Evolutionary conservation across 2,797 vertebrate species (phyloP).

Genomic region (Echiichthys vipera): DNA sequence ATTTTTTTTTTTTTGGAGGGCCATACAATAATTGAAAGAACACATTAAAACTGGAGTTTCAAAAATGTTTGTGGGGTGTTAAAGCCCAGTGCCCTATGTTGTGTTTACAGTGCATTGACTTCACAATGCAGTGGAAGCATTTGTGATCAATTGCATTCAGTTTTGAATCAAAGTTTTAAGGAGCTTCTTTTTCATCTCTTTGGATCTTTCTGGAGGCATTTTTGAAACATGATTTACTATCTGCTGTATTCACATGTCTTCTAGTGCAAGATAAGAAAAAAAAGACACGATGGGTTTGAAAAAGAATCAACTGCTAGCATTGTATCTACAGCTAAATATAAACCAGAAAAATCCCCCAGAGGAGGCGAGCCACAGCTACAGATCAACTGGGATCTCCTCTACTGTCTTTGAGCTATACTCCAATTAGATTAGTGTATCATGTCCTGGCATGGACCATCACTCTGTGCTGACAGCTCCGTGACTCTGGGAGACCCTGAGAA

Average conservation of each 20-base stretch:
- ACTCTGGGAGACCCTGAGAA: slow-evolving; percentile 66
- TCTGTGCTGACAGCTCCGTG: slow-evolving; percentile 74
- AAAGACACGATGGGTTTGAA: slow-evolving; percentile 10
- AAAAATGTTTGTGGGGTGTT: slow-evolving; percentile 58
- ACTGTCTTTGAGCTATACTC: slow-evolving; percentile 66
- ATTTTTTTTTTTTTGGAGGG: slow-evolving; percentile 82
- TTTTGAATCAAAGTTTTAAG: slow-evolving; percentile 35
- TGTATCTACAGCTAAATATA: slow-evolving; percentile 59
- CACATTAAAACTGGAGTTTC: slow-evolving; percentile 71
- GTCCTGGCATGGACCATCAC: slow-evolving; percentile 72
- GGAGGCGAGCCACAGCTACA: slow-evolving; percentile 43
- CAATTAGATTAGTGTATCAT: slow-evolving; percentile 76
- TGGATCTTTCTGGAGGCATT: not conserved
- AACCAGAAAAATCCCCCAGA: slow-evolving; percentile 41
- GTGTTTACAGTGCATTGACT: slow-evolving; percentile 46
- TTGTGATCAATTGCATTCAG: slow-evolving; percentile 20
- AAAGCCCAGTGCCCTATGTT: slow-evolving; percentile 32
- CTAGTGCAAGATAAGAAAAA: not conserved
- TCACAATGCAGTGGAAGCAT: slow-evolving; percentile 11
- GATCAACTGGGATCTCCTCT: slow-evolving; percentile 63
- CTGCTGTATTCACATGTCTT: slow-evolving; percentile 4
- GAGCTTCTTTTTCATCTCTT: not conserved
- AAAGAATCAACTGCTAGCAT: not conserved
- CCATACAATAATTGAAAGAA: slow-evolving; percentile 75
- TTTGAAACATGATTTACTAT: slow-evolving; percentile 4